These are phyloP conservation scores for Drosophila nigrodunni DNA, from an alignment of 1,140 invertebrate species.

Conservation along the genomic window DNA sequence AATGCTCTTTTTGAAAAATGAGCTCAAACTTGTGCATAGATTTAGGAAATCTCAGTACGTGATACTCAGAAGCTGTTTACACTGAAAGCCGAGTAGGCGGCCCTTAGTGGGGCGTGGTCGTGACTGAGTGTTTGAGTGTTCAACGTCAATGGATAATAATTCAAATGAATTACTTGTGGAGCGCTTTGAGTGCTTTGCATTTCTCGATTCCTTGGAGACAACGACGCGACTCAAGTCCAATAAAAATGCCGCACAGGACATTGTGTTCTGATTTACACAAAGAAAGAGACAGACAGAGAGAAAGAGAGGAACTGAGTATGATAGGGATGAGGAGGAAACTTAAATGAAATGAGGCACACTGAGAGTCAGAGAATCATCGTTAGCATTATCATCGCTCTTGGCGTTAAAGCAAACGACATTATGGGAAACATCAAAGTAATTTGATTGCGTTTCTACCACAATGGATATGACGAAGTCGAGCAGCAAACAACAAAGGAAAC, in stretches of 20 bases:
- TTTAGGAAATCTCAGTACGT: neutral
- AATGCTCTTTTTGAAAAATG: neutral
- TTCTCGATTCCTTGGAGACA: slow-evolving; percentile 45
- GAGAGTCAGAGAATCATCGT: slow-evolving; percentile 42
- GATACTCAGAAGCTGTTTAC: slow-evolving; percentile 11
- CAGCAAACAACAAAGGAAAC: slow-evolving; percentile 12
- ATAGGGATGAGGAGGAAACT: neutral
- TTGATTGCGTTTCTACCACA: slow-evolving; percentile 78
- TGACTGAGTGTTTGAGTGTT: slow-evolving; percentile 6
- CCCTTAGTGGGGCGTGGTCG: slow-evolving; percentile 7
- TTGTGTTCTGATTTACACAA: slow-evolving; percentile 66
- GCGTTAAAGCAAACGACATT: slow-evolving; percentile 81
- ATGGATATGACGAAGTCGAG: slow-evolving; percentile 71
- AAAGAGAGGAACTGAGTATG: neutral
- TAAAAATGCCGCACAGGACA: slow-evolving; percentile 75
- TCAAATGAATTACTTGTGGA: slow-evolving; percentile 73
- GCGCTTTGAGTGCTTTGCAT: slow-evolving; percentile 38
- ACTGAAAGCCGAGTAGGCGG: neutral
- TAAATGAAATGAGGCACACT: slow-evolving; percentile 19
- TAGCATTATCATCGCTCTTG: slow-evolving; percentile 50
- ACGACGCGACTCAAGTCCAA: slow-evolving; percentile 40
- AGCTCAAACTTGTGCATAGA: neutral
- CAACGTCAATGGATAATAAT: slow-evolving; percentile 71
- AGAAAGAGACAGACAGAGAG: neutral
- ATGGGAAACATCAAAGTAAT: slow-evolving; percentile 83